Evolutionary conservation across 2,888 invertebrate species (phyloP), one percentile per base, ranked within the genome.

Genomic region (Drosophila percnosoma): DNA sequence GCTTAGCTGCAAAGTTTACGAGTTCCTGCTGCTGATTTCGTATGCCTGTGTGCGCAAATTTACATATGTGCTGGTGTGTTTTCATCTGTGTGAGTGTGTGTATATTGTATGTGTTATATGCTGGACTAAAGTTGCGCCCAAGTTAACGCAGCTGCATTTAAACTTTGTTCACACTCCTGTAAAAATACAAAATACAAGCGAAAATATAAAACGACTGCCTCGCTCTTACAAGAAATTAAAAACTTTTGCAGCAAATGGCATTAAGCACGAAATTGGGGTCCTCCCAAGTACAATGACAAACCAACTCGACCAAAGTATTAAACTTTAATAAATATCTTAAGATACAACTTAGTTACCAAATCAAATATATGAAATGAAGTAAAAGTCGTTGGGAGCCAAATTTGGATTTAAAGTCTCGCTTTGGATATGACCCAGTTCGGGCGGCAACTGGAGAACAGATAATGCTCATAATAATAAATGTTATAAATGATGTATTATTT

Each of bases 1-100:
- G 84, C 84, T 84, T 84, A 84, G 84, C 87, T 87, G 85, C 87
- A 81, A 84, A 84, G 75, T 87, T 84, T 91, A 74, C 81, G 82
- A 69, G 79, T 48, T 77, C 33, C 68, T 66, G 64, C 74, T 74
- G 68, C 73, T 78, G 73, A 71, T 75, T 77, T 73, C 55, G 69
- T 70, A 69, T 80, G 72, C 81, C 62, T 76, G 68, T 75, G 78
- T 78, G 73, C 66, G 51, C 69, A 80, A 76, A 76, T 79, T 78
- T 78, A 68, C 78, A 78, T 78, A 79, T 75, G 72, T 59, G 66
- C 70, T 64, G 38, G 31, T 49, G 52, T 29, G 24, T 36, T 42
- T 58, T 33, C 59, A 42, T 54, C 51, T 53, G 57, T 57, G 48
- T 64, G 34, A 53, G 42, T 57, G 60, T 57, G 53, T 55, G 45